Percentiles rank a stretch among this genome's conserved stretches.
phyloP scores from a whole-genome alignment of 2,888 invertebrate genomes.

The Tipula confusa region DNA sequence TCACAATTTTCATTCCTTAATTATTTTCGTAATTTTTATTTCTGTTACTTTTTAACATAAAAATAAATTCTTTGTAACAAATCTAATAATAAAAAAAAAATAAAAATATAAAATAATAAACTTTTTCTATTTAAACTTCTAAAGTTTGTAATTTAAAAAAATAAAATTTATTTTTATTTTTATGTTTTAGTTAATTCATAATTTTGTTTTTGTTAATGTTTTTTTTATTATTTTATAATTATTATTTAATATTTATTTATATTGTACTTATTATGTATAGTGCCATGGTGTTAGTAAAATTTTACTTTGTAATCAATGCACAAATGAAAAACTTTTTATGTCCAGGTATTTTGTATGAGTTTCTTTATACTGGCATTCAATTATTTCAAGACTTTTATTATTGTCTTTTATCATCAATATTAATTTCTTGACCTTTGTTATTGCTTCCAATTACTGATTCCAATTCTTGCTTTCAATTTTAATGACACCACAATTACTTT shows the following conservation, averaged over 20 bases:
- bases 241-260: not conserved
- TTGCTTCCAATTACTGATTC: too few relatives aligned
- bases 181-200: not conserved
- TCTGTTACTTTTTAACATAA: not conserved
- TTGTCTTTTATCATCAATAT: too few relatives aligned
- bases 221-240: not conserved
- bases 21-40: not conserved
- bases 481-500: too few relatives aligned
- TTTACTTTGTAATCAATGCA: too few relatives aligned
- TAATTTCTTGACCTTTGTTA: too few relatives aligned
- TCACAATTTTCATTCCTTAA: slow-evolving; percentile 8
- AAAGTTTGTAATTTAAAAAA: not conserved
- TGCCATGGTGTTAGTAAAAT: not conserved
- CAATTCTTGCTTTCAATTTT: too few relatives aligned
- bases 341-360: too few relatives aligned
- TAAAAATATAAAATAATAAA: not conserved
- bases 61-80: slow-evolving; percentile 25
- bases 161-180: not conserved
- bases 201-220: not conserved
- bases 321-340: too few relatives aligned
- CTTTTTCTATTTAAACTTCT: slow-evolving; percentile 13
- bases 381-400: too few relatives aligned
- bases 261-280: not conserved
- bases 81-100: slow-evolving; percentile 3
- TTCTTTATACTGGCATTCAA: too few relatives aligned